phyloP scores from a whole-genome alignment of 2,113 vertebrate genomes.

The Carlito syrichta region DNA sequence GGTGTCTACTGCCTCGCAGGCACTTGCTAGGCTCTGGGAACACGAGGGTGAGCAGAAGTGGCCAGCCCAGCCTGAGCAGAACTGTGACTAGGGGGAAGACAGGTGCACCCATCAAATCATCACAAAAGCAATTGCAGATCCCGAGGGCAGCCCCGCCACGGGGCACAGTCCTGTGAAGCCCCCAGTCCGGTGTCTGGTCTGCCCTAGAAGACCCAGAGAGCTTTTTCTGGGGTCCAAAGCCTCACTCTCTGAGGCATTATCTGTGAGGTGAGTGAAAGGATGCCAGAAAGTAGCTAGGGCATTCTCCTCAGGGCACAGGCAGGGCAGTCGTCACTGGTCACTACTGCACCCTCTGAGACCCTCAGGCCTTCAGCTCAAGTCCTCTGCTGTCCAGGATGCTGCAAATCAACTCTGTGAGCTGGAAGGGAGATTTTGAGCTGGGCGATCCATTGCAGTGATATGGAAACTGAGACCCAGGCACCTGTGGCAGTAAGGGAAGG shows the following conservation, averaged over 20 bases:
- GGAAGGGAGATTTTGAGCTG: neutral
- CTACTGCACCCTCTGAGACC: accelerated
- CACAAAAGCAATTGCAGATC: neutral
- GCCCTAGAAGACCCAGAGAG: neutral
- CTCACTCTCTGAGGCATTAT: neutral
- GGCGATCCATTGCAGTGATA: neutral
- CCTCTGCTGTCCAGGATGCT: neutral
- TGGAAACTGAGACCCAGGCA: neutral
- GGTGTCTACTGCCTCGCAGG: neutral
- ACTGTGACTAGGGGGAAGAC: neutral
- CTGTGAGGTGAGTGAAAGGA: neutral
- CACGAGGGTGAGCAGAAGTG: neutral
- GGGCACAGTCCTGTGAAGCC: neutral
- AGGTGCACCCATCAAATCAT: neutral
- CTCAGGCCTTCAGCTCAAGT: neutral
- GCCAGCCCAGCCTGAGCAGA: neutral
- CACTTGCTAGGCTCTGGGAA: neutral
- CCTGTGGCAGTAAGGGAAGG: accelerated
- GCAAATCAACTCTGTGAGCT: neutral
- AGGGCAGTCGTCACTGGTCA: too few species aligned
- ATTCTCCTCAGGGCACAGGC: neutral
- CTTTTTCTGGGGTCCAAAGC: neutral
- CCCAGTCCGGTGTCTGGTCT: neutral
- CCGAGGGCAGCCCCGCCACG: neutral
- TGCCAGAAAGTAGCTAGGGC: too few species aligned